A percentile compares a stretch with the other conserved stretches of the same genome.
phyloP scores from a whole-genome alignment of 2,888 invertebrate species.

The Spodoptera picta region DNA sequence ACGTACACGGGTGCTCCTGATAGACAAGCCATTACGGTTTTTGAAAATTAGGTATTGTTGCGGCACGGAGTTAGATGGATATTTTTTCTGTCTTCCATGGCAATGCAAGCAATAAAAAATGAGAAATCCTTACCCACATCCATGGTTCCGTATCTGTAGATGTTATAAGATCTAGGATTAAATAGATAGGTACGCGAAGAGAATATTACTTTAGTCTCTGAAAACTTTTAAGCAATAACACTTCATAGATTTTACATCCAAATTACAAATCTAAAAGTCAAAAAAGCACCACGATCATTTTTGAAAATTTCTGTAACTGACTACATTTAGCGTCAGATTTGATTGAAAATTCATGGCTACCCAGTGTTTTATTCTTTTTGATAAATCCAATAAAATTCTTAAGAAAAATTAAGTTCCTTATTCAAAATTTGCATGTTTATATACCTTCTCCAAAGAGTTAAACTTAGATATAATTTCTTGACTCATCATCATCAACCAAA shows the following conservation, averaged over 20 bases:
- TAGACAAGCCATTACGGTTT: no score
- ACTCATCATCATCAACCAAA: no score
- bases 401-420: conserved; percentile 8
- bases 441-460: neutral
- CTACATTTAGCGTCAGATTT: conserved; percentile 26
- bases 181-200: conserved; percentile 2
- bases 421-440: conserved; percentile 24
- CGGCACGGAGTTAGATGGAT: no score
- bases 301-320: conserved; percentile 22
- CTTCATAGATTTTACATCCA: conserved; percentile 6
- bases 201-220: conserved; percentile 2
- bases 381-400: neutral
- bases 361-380: conserved; percentile 7
- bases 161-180: conserved; percentile 3
- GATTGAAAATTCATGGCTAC: conserved; percentile 11
- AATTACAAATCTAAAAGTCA: neutral
- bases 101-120: no score
- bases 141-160: conserved; percentile 13
- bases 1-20: no score
- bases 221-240: neutral
- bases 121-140: conserved; percentile 15
- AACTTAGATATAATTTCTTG: no score
- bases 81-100: no score
- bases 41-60: no score
- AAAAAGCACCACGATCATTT: conserved; percentile 28